Evolutionary conservation across 1,140 invertebrate species (phyloP).

Genomic region (Agraylea sexmaculata): DNA sequence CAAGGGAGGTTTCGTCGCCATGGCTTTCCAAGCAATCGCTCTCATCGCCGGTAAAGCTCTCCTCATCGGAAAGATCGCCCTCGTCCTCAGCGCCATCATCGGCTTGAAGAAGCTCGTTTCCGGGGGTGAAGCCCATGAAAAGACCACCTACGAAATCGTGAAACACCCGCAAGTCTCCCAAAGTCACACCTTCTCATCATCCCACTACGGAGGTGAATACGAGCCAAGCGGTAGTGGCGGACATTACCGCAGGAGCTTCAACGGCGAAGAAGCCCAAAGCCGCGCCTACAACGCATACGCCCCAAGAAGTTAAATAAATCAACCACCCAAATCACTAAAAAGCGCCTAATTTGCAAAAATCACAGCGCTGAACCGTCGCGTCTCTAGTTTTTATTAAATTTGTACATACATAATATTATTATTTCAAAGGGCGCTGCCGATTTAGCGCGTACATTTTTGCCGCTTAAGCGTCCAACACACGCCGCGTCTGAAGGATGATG

Average conservation of each 20-base stretch:
- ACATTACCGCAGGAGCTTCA: constrained; percentile 49
- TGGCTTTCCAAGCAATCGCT: constrained; percentile 62
- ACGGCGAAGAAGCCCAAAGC: constrained; percentile 45
- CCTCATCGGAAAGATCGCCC: constrained; percentile 60
- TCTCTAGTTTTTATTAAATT: no score
- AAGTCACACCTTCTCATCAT: constrained; percentile 60
- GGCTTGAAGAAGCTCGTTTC: constrained; percentile 63
- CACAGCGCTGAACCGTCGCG: no score
- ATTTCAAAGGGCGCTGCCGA: no score
- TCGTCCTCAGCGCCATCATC: constrained; percentile 60
- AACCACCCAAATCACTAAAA: no score
- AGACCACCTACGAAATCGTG: constrained; percentile 73
- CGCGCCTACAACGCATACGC: constrained; percentile 44
- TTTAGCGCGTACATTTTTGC: no score
- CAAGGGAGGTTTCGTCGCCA: constrained; percentile 57
- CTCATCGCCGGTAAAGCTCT: constrained; percentile 60
- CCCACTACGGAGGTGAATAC: constrained; percentile 55
- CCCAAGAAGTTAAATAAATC: constrained; percentile 14
- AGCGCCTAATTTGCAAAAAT: no score
- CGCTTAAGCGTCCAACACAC: no score
- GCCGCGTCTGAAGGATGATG: no score
- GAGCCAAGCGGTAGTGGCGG: constrained; percentile 41
- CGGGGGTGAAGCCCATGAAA: constrained; percentile 49
- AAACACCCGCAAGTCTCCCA: constrained; percentile 71
- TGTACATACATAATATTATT: no score